Conservation (phyloP, 2,797 vertebrate species). For the Phrynocephalus forsythii region DNA sequence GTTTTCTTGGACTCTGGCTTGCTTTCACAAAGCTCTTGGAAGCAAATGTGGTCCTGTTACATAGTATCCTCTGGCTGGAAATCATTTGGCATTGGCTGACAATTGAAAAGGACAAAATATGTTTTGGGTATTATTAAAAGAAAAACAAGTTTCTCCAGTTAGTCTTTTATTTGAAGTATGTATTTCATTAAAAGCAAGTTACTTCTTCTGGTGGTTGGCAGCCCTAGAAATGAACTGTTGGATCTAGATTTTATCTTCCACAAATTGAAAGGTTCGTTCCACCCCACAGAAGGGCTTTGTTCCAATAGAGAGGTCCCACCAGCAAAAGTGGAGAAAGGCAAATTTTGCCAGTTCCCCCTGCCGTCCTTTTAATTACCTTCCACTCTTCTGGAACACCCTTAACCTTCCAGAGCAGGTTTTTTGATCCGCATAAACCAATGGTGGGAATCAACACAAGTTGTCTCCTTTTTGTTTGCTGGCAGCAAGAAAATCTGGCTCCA, state of each 20-base stretch:
- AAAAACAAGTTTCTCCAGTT: not conserved
- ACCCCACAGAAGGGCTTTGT: not conserved
- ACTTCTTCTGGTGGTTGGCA: not conserved
- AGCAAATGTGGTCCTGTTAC: conserved; percentile 41
- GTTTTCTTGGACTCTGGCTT: conserved; percentile 36
- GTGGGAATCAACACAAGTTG: not conserved
- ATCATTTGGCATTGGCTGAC: conserved; percentile 65
- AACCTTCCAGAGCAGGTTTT: not conserved
- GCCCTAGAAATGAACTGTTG: not conserved
- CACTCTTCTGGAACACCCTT: not conserved
- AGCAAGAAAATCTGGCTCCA: not conserved
- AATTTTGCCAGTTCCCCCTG: not conserved
- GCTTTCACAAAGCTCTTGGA: conserved; percentile 54
- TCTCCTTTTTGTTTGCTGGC: not conserved
- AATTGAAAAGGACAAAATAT: conserved; percentile 47
- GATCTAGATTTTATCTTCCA: not conserved
- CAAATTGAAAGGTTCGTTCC: not conserved
- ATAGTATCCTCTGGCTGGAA: conserved; percentile 65
- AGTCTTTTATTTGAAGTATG: not conserved
- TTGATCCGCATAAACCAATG: not conserved
- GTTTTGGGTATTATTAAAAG: not conserved
- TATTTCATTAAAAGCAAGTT: not conserved
- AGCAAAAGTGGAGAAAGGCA: not conserved
- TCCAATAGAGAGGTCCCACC: not conserved
- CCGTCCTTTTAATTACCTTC: not conserved